Conservation (phyloP, 2,888 invertebrate species). For the Siphlonurus alternatus region DNA sequence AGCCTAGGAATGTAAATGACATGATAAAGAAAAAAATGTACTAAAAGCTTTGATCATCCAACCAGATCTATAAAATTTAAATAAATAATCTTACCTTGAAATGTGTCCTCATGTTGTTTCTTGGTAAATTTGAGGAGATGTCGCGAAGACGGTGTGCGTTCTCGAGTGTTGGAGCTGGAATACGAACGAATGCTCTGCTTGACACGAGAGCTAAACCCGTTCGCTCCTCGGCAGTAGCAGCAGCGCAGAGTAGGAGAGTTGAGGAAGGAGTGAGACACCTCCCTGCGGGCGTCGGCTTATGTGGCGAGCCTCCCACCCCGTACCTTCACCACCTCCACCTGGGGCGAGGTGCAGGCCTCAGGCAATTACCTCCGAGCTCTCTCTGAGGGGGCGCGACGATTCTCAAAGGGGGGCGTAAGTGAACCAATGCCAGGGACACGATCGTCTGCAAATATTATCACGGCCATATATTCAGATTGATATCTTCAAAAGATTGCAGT, state of each 20-base stretch:
- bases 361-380: too few species aligned
- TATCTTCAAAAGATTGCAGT: background rate
- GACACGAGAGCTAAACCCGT: background rate
- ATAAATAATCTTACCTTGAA: background rate
- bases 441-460: too few species aligned
- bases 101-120: background rate
- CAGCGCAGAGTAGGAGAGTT: background rate
- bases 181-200: background rate
- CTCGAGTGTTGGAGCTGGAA: too few species aligned
- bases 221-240: background rate
- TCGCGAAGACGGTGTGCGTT: background rate
- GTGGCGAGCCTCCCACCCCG: background rate
- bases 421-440: background rate
- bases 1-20: too few species aligned
- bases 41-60: too few species aligned
- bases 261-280: background rate
- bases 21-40: too few species aligned
- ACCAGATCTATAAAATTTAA: too few species aligned
- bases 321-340: background rate
- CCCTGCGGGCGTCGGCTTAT: slow-evolving; percentile 3
- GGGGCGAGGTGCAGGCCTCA: too few species aligned
- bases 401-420: too few species aligned
- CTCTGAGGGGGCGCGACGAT: too few species aligned
- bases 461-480: background rate
- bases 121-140: background rate